phyloP scores from a whole-genome alignment of 2,888 invertebrate genomes.

The Drosophila longiperda region DNA sequence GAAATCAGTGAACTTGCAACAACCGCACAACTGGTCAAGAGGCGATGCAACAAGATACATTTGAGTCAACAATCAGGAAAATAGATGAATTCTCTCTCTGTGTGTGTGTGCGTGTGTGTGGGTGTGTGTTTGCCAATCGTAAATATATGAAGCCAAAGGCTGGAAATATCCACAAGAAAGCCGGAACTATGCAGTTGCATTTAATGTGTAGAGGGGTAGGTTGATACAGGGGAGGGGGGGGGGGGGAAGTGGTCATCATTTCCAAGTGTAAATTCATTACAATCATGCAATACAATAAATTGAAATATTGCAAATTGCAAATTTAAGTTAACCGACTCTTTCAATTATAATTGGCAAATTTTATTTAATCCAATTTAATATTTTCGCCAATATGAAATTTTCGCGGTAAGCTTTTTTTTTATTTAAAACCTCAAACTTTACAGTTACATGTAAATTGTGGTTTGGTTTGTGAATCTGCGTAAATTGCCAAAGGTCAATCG shows the following conservation, averaged over 20 bases:
- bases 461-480: not conserved
- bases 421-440: not conserved
- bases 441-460: not conserved
- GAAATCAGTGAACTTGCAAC: not conserved
- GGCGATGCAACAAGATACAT: constrained; percentile 25
- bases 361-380: not conserved
- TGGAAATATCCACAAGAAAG: not conserved
- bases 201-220: not conserved
- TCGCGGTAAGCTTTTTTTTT: not conserved
- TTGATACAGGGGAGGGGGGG: too few species aligned
- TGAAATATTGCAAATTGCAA: not conserved
- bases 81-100: not conserved
- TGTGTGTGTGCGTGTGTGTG: not conserved
- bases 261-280: constrained; percentile 1
- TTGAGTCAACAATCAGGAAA: constrained; percentile 25
- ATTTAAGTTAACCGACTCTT: not conserved
- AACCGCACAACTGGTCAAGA: constrained; percentile 1
- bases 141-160: constrained; percentile 18
- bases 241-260: too few species aligned
- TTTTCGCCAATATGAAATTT: not conserved
- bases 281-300: too few species aligned
- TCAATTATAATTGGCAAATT: not conserved
- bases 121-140: constrained; percentile 34
- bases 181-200: constrained; percentile 19
- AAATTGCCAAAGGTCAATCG: not conserved